Percentiles rank a stretch among this genome's conserved stretches.
Evolutionary conservation across 1,140 invertebrate species (phyloP).

Genomic region (Euschistus heros): DNA sequence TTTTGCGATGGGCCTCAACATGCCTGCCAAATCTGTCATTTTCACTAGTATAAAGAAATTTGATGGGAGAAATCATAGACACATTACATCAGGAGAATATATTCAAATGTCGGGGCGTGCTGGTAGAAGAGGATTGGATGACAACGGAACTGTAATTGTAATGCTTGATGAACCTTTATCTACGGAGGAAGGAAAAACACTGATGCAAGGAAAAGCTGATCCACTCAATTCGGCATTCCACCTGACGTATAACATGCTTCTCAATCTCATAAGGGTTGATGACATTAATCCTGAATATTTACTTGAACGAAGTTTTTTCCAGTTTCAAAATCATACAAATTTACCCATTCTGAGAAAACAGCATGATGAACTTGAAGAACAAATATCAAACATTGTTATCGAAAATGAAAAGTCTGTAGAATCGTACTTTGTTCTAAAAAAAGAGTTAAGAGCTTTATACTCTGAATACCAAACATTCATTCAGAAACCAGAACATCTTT

Average conservation of each 20-base stretch:
- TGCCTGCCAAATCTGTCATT: slow-evolving; percentile 97
- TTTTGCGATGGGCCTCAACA: slow-evolving; percentile 99
- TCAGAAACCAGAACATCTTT: slow-evolving; percentile 74
- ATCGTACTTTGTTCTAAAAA: slow-evolving; percentile 41
- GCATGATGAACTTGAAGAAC: slow-evolving; percentile 28
- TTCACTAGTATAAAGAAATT: slow-evolving; percentile 94
- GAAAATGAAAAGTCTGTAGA: slow-evolving; percentile 64
- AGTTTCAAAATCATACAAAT: slow-evolving; percentile 95
- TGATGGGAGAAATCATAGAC: slow-evolving; percentile 94
- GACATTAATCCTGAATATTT: slow-evolving; percentile 99
- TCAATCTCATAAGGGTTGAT: slow-evolving; percentile 92
- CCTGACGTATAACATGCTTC: slow-evolving; percentile 98
- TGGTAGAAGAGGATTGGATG: slow-evolving; percentile 92
- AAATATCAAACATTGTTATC: slow-evolving; percentile 52
- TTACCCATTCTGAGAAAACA: slow-evolving; percentile 77
- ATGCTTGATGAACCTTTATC: slow-evolving; percentile 93
- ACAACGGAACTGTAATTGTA: slow-evolving; percentile 95
- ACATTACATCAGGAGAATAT: slow-evolving; percentile 93
- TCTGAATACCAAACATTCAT: slow-evolving; percentile 66
- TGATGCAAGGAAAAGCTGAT: slow-evolving; percentile 89
- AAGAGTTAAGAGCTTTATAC: slow-evolving; percentile 64
- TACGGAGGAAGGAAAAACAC: slow-evolving; percentile 66
- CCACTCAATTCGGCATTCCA: slow-evolving; percentile 98
- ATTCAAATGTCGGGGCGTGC: slow-evolving; percentile 99
- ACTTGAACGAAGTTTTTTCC: slow-evolving; percentile 95